phyloP scores from a whole-genome alignment of 2,888 invertebrate genomes.

The Eupelmus urozonus region DNA sequence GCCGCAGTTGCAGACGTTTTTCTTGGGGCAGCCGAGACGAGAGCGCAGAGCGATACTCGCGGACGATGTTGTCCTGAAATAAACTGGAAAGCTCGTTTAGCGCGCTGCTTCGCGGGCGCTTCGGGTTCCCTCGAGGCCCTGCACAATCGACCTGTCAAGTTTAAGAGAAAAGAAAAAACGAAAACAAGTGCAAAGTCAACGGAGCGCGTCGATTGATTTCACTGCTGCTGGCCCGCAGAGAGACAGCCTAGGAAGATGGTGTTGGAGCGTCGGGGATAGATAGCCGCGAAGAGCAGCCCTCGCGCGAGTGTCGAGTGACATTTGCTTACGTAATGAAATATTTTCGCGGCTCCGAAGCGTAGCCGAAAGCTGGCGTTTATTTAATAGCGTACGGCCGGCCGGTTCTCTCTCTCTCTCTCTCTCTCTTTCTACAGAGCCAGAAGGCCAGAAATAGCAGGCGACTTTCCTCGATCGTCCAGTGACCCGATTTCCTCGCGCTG shows the following conservation, averaged over 20 bases:
- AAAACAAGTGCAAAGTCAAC: background rate
- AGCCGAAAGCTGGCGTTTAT: constrained; percentile 41
- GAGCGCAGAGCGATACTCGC: background rate
- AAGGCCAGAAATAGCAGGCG: constrained; percentile 38
- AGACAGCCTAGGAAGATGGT: too few relatives aligned
- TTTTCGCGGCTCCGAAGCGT: constrained; percentile 61
- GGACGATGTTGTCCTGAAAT: constrained; percentile 27
- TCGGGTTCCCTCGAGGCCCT: background rate
- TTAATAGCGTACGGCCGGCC: constrained; percentile 29
- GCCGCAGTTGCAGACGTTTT: constrained; percentile 45
- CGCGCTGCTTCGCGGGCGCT: constrained; percentile 27
- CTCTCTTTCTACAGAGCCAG: too few relatives aligned
- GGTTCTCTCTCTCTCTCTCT: constrained; percentile 10
- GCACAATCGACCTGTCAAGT: too few relatives aligned
- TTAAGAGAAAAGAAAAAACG: too few relatives aligned
- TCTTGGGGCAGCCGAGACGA: background rate
- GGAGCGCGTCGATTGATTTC: too few relatives aligned
- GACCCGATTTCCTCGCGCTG: constrained; percentile 60
- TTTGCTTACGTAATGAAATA: constrained; percentile 75
- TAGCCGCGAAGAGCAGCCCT: too few relatives aligned
- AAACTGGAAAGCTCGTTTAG: background rate
- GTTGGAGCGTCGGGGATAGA: background rate
- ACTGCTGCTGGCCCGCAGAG: too few relatives aligned
- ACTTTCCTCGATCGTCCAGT: constrained; percentile 51
- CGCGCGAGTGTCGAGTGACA: constrained; percentile 72